Base-by-base conservation (phyloP, 1,140 invertebrate genomes). In the Frieseomelitta varia region DNA sequence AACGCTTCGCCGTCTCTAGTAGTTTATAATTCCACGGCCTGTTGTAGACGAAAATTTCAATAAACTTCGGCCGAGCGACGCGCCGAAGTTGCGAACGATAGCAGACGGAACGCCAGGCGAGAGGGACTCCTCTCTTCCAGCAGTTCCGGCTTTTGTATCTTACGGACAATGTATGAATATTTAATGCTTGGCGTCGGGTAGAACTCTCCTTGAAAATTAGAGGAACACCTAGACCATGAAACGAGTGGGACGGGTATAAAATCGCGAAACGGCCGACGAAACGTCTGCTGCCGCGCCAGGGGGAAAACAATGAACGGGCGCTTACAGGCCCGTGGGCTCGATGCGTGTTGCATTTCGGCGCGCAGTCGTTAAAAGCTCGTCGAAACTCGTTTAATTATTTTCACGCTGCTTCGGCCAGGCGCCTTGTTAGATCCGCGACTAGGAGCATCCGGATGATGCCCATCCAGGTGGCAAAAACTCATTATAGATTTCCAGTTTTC, bases 311-410 rank as follows among this genome's bases (percentile, higher is more conserved):
- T 86, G 68, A 39, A 56, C 47, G 47, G 58, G 17, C 74, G 74
- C 58, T 89, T 73, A 71, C 87, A 53, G 56, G 61, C 34, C 65
- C 24, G 56, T 24, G 55, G 78, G 27, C 55, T 55, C 68, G 73
- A 86, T 79, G 71, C 51, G 63, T 58, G 69, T 89, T 89, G 65
- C 85, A 79, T 89, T 82, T 85, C 75, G 73, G 68, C 24, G 74
- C 75, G 30, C 39, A 79, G 79, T 89, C 86, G 82, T 89, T 89
- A 80, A 87, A 89, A 85, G 63, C 79, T 89, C 78, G 88, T 84
- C 72, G 88, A 84, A 87, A 87, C 86, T 90, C 88, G 88, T 90
- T 84, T 90, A 90, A 89, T 90, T 90, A 90, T 90, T 83, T 87
- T 81, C 76, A 85, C 69, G 73, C 34, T 78, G 74, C 34, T 84